Base-by-base conservation (phyloP, 2,113 vertebrate genomes). In the Ascaphus truei region DNA sequence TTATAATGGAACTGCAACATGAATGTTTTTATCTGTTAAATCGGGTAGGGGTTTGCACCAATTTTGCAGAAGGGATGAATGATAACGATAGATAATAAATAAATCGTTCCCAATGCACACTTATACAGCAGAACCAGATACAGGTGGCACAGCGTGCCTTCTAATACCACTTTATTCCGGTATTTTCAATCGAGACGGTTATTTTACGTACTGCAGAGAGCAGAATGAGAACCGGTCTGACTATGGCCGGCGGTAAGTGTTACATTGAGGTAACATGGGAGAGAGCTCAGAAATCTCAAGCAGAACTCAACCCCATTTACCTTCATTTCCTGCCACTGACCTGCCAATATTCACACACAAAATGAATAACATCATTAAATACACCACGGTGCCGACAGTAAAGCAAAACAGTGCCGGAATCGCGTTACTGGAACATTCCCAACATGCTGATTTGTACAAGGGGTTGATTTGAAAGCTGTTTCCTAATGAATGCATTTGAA, bases 361-460 rank as follows among this genome's bases (percentile, higher is more conserved):
- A 57, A 72, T 72, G 43, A 72, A 72, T 62, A 72, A 56, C 45
- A 37, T 56, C 63, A 63, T 63, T 64, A 72, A 45, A n/a, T n/a
- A n/a, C n/a, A n/a, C n/a, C n/a, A n/a, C n/a, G n/a, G n/a, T n/a
- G n/a, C n/a, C n/a, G n/a, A n/a, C n/a, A 57, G 51, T 16, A 34
- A 52, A 43, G 37, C 27, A 31, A 43, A 62, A 62, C 43, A 58
- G 52, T 26, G 27, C 18, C 33, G 48, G 41, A 27, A 48, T 45
- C 30, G 26, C 36, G 56, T 52, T 71, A 60, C 25, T 61, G 15
- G 13, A 71, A 61, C n/a, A 48, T 71, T 30, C 57, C 34, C 9
- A 31, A 41, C 60, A 71, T 60, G 23, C 33, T 37, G 60, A 71
- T 71, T 71, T 60, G 45, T 52, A 61, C 57, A 71, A 71, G 57